These are phyloP conservation scores for Escarpia spicata DNA, from an alignment of 2,888 invertebrate species.

Conservation along the genomic window DNA sequence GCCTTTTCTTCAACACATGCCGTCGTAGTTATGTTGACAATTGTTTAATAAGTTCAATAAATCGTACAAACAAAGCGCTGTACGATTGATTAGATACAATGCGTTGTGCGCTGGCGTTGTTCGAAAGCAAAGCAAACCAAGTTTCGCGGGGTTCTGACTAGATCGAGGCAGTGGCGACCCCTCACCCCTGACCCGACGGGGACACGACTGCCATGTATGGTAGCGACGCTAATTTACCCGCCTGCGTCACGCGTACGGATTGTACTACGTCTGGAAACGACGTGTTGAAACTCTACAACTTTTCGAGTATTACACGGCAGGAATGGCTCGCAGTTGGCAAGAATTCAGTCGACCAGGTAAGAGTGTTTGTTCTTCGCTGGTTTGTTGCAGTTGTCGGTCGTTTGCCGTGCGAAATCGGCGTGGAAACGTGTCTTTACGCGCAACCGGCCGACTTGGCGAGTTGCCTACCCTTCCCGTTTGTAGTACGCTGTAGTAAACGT, in stretches of 20 bases:
- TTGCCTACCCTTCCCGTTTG: not conserved
- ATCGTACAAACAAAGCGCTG: not conserved
- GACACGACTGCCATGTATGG: not conserved
- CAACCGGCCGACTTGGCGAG: not conserved
- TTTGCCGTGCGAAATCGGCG: not conserved
- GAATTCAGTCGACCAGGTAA: not conserved
- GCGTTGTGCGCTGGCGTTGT: not conserved
- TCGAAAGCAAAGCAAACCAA: not conserved
- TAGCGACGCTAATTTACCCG: conserved; percentile 5
- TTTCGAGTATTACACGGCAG: not conserved
- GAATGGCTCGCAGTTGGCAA: not conserved
- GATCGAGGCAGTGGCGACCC: not conserved
- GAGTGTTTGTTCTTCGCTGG: not conserved
- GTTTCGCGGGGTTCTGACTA: not conserved
- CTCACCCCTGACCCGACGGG: not conserved
- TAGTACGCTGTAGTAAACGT: not conserved
- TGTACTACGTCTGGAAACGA: conserved; percentile 5
- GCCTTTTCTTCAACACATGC: not conserved
- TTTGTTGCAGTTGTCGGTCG: not conserved
- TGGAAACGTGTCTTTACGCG: not conserved
- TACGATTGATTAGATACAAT: not conserved
- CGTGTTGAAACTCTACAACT: not conserved
- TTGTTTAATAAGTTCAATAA: not conserved
- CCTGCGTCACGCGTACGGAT: not conserved
- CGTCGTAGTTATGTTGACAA: not conserved